phyloP scores from a whole-genome alignment of 2,113 vertebrate genomes.

The Rousettus leschenaultii region DNA sequence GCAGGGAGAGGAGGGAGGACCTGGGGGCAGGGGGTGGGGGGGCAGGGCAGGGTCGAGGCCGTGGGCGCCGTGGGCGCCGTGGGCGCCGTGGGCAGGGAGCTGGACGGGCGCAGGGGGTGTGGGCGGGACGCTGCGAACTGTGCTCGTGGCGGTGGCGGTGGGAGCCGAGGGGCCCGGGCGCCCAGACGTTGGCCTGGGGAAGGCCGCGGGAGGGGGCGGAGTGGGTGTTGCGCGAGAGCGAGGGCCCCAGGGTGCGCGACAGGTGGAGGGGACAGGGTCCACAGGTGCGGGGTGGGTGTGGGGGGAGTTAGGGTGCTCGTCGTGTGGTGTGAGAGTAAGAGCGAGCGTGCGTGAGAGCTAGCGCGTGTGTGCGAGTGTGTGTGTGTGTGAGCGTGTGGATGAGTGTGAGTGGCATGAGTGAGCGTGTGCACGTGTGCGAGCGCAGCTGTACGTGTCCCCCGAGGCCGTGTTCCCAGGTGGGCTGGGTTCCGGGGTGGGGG shows the following conservation, averaged over 20 bases:
- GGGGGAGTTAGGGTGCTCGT: no score
- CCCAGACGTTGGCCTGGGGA: not conserved
- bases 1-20: not conserved
- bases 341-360: no score
- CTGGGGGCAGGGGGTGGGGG: not conserved
- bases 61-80: not conserved
- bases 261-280: not conserved
- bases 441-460: no score
- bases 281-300: not conserved
- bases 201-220: no score
- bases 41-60: not conserved
- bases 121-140: not conserved
- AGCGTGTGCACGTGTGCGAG: not conserved
- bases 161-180: rapidly evolving
- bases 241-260: no score
- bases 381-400: no score
- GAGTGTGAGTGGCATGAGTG: not conserved
- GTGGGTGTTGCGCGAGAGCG: not conserved
- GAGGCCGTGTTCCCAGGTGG: not conserved
- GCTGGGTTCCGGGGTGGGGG: not conserved
- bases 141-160: not conserved
- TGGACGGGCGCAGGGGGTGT: not conserved
- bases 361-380: no score
- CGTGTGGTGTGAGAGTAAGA: no score
- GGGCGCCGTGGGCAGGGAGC: not conserved